Evolutionary conservation across 1,140 invertebrate genomes (phyloP).

Genomic region (Calliopsis andreniformis): DNA sequence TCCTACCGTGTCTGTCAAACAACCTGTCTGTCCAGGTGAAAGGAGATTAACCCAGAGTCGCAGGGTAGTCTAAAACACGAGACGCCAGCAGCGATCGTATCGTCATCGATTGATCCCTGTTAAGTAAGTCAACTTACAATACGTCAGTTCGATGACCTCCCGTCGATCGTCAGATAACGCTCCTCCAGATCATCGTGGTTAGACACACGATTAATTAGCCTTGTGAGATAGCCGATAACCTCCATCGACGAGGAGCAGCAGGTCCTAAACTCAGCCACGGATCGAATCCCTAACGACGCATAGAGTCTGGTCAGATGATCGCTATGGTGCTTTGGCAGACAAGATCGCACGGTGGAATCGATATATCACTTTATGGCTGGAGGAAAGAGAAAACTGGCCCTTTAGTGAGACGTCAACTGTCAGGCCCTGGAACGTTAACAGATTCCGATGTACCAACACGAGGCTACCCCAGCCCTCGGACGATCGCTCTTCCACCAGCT

Average conservation of each 20-base stretch:
- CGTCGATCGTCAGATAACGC: slow-evolving; percentile 57
- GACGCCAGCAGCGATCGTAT: slow-evolving; percentile 39
- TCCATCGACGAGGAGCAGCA: slow-evolving; percentile 32
- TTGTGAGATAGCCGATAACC: slow-evolving; percentile 47
- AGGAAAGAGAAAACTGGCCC: slow-evolving; percentile 33
- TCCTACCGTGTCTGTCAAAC: slow-evolving; percentile 12
- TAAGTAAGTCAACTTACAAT: slow-evolving; percentile 53
- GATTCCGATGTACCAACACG: slow-evolving; percentile 38
- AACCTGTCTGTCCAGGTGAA: neutral
- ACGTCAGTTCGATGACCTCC: slow-evolving; percentile 49
- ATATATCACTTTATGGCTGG: slow-evolving; percentile 35
- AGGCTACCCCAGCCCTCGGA: slow-evolving; percentile 19
- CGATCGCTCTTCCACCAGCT: slow-evolving; percentile 39
- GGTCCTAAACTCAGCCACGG: slow-evolving; percentile 3
- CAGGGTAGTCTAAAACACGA: slow-evolving; percentile 12
- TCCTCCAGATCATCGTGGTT: slow-evolving; percentile 52
- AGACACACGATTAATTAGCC: slow-evolving; percentile 64
- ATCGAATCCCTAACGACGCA: slow-evolving; percentile 21
- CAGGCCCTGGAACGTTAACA: slow-evolving; percentile 42
- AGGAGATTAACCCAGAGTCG: slow-evolving; percentile 17
- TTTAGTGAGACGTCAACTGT: slow-evolving; percentile 52
- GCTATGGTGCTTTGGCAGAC: slow-evolving; percentile 22
- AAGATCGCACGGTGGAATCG: slow-evolving; percentile 34
- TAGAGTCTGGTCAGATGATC: slow-evolving; percentile 1
- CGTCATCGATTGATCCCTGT: slow-evolving; percentile 43